Conservation (phyloP, 2,888 invertebrate genomes). For the Nomada goodeniana region DNA sequence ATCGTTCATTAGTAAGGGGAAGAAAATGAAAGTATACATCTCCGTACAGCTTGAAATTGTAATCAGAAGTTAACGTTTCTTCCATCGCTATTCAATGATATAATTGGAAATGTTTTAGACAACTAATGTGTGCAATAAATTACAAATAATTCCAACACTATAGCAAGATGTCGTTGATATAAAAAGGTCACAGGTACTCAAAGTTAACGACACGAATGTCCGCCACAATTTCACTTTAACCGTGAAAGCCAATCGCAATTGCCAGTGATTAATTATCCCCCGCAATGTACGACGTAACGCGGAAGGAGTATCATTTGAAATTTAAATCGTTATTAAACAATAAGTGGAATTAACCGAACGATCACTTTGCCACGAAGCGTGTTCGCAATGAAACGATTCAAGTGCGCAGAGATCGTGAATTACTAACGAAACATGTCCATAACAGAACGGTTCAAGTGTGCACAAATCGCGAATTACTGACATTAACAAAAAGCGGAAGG, state of each 20-base stretch:
- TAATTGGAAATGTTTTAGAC: not conserved
- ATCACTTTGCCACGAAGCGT: not conserved
- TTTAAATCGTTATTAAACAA: not conserved
- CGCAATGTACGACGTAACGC: not conserved
- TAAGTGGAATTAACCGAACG: not conserved
- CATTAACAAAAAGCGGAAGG: conserved; percentile 8
- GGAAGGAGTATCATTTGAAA: not conserved
- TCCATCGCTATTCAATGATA: not conserved
- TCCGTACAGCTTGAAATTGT: not conserved
- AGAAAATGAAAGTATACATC: not conserved
- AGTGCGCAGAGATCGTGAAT: not conserved
- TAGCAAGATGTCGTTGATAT: too few species aligned
- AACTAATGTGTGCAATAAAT: too few species aligned
- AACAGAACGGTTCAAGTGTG: not conserved
- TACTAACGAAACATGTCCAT: not conserved
- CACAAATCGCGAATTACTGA: not conserved
- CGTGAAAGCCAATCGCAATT: not conserved
- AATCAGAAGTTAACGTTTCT: not conserved
- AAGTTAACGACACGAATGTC: not conserved
- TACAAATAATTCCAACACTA: too few species aligned
- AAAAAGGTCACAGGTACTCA: too few species aligned
- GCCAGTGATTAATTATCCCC: not conserved
- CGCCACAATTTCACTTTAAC: not conserved
- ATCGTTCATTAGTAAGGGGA: not conserved
- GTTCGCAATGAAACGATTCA: too few species aligned